Evolutionary conservation across 2,113 vertebrate species (phyloP).

Genomic region (Catharus minimus): DNA sequence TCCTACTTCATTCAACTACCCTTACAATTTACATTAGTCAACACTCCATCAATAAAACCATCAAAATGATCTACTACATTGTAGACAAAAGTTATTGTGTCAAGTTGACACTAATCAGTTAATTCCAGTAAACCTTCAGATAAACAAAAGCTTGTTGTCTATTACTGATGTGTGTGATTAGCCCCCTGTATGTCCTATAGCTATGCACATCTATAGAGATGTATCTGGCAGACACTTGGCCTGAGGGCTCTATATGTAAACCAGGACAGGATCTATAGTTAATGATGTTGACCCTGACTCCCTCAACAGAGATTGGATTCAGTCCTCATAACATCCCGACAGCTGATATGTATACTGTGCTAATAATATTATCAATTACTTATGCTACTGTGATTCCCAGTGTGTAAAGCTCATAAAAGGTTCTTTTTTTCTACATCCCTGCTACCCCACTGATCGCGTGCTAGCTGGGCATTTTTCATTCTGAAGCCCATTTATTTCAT

Average conservation of each 20-base stretch:
- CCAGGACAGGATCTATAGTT: conserved; percentile 85
- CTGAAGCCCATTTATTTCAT: not conserved
- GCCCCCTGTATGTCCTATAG: conserved; percentile 82
- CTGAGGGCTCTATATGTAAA: conserved; percentile 86
- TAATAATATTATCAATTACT: conserved; percentile 97
- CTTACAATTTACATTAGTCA: conserved; percentile 86
- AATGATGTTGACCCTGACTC: conserved; percentile 99
- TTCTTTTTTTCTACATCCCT: conserved; percentile 21
- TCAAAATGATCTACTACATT: conserved; percentile 84
- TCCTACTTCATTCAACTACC: conserved; percentile 65
- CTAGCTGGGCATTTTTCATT: not conserved
- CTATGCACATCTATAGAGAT: conserved; percentile 85
- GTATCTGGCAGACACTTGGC: conserved; percentile 94
- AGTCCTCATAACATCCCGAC: conserved; percentile 94
- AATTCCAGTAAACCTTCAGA: conserved; percentile 95
- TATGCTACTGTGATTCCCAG: conserved; percentile 70
- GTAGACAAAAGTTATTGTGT: conserved; percentile 90
- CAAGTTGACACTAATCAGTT: conserved; percentile 95
- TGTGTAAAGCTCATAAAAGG: conserved; percentile 51
- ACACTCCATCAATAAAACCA: conserved; percentile 88
- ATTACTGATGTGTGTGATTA: conserved; percentile 90
- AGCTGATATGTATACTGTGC: conserved; percentile 96
- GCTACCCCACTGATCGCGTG: not conserved
- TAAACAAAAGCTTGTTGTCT: conserved; percentile 95
- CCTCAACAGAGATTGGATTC: conserved; percentile 95